Percentiles rank a stretch among this genome's conserved stretches.
Conservation (phyloP, 2,113 vertebrate species). For the Phrynocephalus versicolor region DNA sequence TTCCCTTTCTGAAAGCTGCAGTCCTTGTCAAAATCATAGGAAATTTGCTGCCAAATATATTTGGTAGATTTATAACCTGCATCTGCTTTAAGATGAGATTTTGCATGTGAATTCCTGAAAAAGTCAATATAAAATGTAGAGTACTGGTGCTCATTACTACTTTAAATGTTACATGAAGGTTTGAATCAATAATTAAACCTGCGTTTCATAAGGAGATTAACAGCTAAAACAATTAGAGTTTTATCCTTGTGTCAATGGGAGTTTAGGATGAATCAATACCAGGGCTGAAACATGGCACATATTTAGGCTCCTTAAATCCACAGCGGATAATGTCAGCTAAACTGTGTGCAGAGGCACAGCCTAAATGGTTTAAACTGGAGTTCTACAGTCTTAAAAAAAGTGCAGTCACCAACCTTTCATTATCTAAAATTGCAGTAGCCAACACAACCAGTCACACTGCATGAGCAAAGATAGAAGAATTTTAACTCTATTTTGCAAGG, state of each 20-base stretch:
- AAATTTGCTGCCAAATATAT: conserved; percentile 48
- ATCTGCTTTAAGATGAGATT: conserved; percentile 48
- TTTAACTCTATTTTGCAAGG: not conserved
- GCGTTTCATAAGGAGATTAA: not conserved
- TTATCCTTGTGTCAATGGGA: not conserved
- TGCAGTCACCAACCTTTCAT: not conserved
- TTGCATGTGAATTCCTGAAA: conserved; percentile 47
- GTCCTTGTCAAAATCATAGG: not conserved
- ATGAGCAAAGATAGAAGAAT: not conserved
- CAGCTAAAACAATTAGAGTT: not conserved
- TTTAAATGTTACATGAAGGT: not conserved
- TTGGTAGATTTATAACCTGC: conserved; percentile 21
- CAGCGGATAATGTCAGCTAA: not conserved
- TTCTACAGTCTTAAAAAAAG: not conserved
- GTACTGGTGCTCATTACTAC: not conserved
- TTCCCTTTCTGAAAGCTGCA: not conserved
- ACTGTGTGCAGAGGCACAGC: not conserved
- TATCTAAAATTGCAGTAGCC: not conserved
- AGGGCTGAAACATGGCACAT: not conserved
- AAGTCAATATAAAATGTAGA: not conserved
- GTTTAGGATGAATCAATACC: not conserved
- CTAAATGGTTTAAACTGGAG: not conserved
- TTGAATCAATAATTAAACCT: not conserved
- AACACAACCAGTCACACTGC: not conserved
- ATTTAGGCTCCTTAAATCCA: not conserved